Evolutionary conservation across 2,797 vertebrate genomes (phyloP), one percentile per base, ranked within the genome.

Genomic region (Eupleurogrammus muticus): DNA sequence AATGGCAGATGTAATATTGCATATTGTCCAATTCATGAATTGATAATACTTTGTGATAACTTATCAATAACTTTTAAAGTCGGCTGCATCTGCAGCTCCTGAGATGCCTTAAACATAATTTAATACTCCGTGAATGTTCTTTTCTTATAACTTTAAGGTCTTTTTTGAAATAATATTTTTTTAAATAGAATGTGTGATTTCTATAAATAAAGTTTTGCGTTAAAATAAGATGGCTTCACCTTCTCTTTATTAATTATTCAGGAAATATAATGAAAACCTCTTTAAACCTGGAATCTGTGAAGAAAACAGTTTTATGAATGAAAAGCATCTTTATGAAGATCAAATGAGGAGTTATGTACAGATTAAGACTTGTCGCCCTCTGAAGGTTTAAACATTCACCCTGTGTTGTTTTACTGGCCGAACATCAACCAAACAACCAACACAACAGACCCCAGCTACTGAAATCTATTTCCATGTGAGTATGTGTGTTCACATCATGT

Each of bases 141-240:
- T 40, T 40, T 5, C 13, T 40, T 40, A 40, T 40, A 40, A 40
- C 12, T 14, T 40, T 40, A 40, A 40, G 17, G 16, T 17, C 16
- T 44, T 44, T 7, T 17, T 17, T n/a, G 7, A 44, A 17, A 13
- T 40, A 4, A 17, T 44, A 44, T 44, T 44, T 44, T 44, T 44
- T 1, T 44, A 44, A 44, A 44, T 16, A 44, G 40, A 44, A 7
- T 44, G 40, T 44, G 16, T 44, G 40, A 44, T 50, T 70, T 66
- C 1, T 48, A n/a, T 38, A 9, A 74, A 71, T 77, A 77, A 83
- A 83, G 38, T 47, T 63, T 58, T 58, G 21, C 28, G 0, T 5
- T 16, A 12, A 16, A 44, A 36, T 36, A 35, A 66, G 48, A 48
- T 2, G 5, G 5, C 6, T 21, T 4, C 11, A 17, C 12, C 0